phyloP scores from a whole-genome alignment of 2,113 vertebrate genomes.

The Heterotis niloticus region DNA sequence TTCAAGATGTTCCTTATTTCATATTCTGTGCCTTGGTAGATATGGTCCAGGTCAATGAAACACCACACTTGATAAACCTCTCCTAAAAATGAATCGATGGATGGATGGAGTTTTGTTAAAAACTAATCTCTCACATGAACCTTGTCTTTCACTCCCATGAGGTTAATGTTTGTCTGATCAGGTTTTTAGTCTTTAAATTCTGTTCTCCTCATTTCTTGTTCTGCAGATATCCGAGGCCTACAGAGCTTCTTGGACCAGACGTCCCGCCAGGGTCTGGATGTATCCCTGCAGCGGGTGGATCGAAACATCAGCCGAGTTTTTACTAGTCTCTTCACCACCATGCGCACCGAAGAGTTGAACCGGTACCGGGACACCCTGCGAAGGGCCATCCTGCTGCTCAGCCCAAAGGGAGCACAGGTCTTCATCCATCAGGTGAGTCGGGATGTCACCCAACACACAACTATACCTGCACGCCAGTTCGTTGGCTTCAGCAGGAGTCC shows the following conservation, averaged over 20 bases:
- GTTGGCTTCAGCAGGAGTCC: too few species aligned
- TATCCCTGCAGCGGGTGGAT: conserved; percentile 90
- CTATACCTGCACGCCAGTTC: too few species aligned
- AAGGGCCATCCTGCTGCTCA: conserved; percentile 86
- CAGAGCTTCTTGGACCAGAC: conserved; percentile 91
- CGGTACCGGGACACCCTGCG: conserved; percentile 90
- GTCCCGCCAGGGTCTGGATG: conserved; percentile 85
- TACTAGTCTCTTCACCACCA: conserved; percentile 88
- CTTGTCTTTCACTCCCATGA: background rate
- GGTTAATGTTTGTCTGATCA: background rate
- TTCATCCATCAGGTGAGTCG: conserved; percentile 92
- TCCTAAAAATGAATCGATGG: background rate
- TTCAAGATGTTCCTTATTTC: background rate
- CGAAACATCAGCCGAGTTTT: conserved; percentile 92
- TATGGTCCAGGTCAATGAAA: background rate
- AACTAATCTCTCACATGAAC: too few species aligned
- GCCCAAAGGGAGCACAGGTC: conserved; percentile 82
- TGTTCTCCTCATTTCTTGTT: background rate
- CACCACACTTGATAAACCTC: background rate
- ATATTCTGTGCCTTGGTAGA: background rate
- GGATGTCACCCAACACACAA: too few species aligned
- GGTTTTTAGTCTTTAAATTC: background rate
- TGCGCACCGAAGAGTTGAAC: conserved; percentile 93
- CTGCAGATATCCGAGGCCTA: conserved; percentile 87
- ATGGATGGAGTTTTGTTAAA: background rate